These are phyloP conservation scores for Orientallactaga sibirica DNA, from an alignment of 2,797 vertebrate genomes.

Conservation along the genomic window DNA sequence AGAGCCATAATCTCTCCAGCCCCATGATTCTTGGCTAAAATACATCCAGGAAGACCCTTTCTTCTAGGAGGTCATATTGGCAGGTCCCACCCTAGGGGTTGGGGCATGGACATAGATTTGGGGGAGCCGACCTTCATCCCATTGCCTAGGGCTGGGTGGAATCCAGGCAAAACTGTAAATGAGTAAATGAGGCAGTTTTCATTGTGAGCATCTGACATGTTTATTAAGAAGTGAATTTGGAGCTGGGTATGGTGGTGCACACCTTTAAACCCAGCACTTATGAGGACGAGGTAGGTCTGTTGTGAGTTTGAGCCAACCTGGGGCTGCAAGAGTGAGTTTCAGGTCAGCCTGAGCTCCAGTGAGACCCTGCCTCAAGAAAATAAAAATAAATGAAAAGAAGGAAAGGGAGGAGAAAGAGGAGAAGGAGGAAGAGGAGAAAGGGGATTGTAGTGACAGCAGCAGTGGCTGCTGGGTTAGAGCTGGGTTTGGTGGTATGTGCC, in stretches of 20 bases:
- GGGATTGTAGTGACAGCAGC: no score
- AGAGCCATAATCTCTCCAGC: no score
- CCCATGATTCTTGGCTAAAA: background rate
- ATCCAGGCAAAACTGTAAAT: background rate
- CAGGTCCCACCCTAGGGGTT: background rate
- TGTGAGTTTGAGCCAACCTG: background rate
- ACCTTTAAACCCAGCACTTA: background rate
- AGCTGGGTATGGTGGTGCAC: background rate
- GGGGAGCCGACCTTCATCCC: background rate
- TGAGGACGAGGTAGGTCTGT: background rate
- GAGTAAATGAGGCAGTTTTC: background rate
- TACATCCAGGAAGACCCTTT: background rate
- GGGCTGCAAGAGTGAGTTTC: background rate
- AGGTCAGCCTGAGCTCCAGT: background rate
- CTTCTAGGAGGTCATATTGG: background rate
- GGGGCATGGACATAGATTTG: background rate
- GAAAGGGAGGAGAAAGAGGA: no score
- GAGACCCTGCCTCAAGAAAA: background rate
- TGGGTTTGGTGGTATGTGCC: no score
- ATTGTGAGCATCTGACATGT: background rate
- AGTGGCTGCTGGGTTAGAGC: no score
- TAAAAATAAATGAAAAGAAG: background rate
- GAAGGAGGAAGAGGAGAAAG: no score
- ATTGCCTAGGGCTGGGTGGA: background rate
- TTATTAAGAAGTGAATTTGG: constrained; percentile 1